Conservation (phyloP, 1,140 invertebrate species). For the Achatina immaculata region DNA sequence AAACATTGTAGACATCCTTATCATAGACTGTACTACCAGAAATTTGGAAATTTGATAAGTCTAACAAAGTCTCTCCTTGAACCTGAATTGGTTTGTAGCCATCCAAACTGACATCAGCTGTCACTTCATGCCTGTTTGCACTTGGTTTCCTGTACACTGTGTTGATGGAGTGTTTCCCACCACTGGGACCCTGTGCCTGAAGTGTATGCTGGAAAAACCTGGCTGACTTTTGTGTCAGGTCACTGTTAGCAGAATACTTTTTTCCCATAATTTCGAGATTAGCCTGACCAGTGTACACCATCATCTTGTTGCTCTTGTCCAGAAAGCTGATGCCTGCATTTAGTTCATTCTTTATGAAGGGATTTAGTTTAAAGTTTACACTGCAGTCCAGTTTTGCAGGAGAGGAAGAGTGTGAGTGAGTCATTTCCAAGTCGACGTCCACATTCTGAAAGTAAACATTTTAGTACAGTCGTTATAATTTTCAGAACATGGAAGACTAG, state of each 20-base stretch:
- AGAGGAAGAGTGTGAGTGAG: not conserved
- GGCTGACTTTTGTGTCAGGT: not conserved
- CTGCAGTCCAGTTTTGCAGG: not conserved
- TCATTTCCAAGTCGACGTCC: not conserved
- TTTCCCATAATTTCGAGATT: constrained; percentile 3
- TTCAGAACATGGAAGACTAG: not conserved
- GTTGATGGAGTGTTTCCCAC: not conserved
- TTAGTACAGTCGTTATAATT: not conserved
- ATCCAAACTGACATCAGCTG: not conserved
- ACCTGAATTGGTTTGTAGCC: constrained; percentile 21
- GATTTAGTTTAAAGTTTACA: not conserved
- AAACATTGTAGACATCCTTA: not conserved
- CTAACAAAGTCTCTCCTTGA: not conserved
- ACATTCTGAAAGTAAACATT: constrained; percentile 12
- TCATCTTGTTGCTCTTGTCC: constrained; percentile 2
- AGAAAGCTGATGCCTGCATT: not conserved
- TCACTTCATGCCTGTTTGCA: not conserved
- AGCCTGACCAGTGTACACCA: not conserved
- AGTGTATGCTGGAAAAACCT: not conserved
- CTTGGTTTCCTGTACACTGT: constrained; percentile 10
- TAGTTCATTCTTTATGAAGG: not conserved
- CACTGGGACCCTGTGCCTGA: not conserved
- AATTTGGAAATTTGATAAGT: not conserved
- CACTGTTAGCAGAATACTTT: not conserved
- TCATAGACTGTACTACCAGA: not conserved